Base-by-base conservation (phyloP, 2,113 vertebrate species). In the Pterocles burchelli region DNA sequence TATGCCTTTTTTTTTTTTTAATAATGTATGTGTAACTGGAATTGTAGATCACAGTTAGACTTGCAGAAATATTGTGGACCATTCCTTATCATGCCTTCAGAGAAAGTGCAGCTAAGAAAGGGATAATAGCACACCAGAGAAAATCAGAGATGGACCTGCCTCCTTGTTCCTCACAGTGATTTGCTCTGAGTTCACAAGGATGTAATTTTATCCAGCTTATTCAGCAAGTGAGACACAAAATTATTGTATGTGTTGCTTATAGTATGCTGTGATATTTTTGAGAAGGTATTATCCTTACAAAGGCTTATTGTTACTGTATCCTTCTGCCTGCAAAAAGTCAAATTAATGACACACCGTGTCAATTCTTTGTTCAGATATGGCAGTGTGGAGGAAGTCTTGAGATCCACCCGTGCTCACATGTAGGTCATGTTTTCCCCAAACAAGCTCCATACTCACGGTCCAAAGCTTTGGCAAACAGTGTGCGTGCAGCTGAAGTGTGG, bases 401-500 rank as follows among this genome's bases (percentile, higher is more conserved):
- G 97, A 96, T 99, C 90, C 99, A 99, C 96, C 99, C 99, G 0
- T 99, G 99, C 96, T 99, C 99, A 57, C 99, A 99, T 2, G 99
- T 99, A 61, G 99, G 99, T 58, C 99, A 99, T 0, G 96, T 99
- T 67, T 99, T 99, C 95, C 99, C 99, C 29, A 99, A 98, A 85
- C 99, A 98, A 98, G 99, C 99, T 72, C 99, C 99, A 1, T 99
- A 99, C 97, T 99, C 99, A 1, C 98, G 99, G 41, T 98, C 94
- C 95, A 99, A 99, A 96, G 99, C 99, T n/a, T 92, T 99, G 98
- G 99, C 99, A 72, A 99, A 99, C 97, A 99, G 99, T 0, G 99
- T 99, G 63, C 99, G 99, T 14, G 99, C 99, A 5, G 99, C 99
- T 6, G 99, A 99, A 95, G 99, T 99, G 89, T 99, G 99, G 99